Base-by-base conservation (phyloP, 92 coral and sea anemone species). In the Zoanthus solanderi region DNA sequence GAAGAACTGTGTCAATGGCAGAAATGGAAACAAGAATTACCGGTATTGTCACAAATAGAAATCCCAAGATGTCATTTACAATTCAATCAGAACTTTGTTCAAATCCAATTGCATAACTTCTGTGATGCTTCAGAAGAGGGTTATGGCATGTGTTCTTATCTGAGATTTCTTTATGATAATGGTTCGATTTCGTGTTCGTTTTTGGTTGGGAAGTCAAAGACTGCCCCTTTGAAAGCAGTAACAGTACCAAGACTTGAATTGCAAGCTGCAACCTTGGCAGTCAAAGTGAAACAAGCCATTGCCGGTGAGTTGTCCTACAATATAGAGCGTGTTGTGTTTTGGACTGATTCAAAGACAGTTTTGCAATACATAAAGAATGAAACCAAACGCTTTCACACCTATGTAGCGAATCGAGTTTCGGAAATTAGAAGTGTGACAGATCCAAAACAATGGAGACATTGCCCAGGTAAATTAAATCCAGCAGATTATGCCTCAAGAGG, bases 221-320 rank as follows among this genome's bases (percentile, higher is more conserved):
- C 84, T 11, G 34, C 89, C 71, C 92, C 94, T 11, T 78, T 89
- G 37, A 85, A 83, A 76, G 81, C 92, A 23, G 61, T 86, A 14
- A 84, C 90, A n/a, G 60, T 84, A 18, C 94, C 94, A 67, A 84
- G 90, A 46, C 87, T 87, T 14, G 86, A 91, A 85, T 76, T 87
- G 76, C 88, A 82, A 76, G 83, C 93, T 46, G 86, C 88, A 11
- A 75, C 84, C 31, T 48, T 83, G 30, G 18, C 91, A 23, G 71
- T 61, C 11, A 83, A 28, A 72, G 52, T 88, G 31, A 83, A 67
- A 18, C 77, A 53, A 18, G 83, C 77, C 61, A 60, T 67, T 9
- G 52, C 28, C 46, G 61, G 84, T 34, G 91, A 88, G 88, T 60
- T 88, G n/a, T 56, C 91, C 32, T 54, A 75, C 78, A 65, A 66